Percentiles rank a stretch among this genome's conserved stretches.
Evolutionary conservation across 2,888 invertebrate species (phyloP).

Genomic region (Graphium colonna): DNA sequence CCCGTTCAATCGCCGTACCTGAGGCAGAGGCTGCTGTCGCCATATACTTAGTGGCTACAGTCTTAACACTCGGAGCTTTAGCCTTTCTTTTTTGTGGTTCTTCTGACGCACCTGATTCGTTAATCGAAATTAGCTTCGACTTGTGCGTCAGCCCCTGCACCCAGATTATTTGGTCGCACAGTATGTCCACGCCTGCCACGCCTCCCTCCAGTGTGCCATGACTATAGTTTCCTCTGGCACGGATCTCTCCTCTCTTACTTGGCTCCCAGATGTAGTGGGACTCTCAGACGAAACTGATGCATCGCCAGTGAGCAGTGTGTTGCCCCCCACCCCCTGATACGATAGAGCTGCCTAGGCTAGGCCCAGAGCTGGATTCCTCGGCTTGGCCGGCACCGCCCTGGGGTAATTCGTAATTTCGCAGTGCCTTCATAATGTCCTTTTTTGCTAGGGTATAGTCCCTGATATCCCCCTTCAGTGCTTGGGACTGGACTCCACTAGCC

Average conservation of each 20-base stretch:
- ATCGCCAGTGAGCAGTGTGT: no score
- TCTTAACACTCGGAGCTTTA: neutral
- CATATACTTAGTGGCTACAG: neutral
- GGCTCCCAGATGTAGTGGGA: no score
- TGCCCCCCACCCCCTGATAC: constrained; percentile 6
- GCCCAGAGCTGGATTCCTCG: constrained; percentile 2
- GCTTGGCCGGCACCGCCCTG: neutral
- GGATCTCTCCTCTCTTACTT: no score
- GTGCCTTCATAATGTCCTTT: no score
- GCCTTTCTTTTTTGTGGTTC: neutral
- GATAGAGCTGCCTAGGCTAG: neutral
- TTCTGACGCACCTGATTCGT: neutral
- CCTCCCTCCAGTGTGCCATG: no score
- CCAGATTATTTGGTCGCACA: no score
- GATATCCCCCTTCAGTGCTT: no score
- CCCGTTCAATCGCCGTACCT: neutral
- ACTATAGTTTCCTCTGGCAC: no score
- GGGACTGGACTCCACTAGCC: no score
- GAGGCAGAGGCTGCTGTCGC: neutral
- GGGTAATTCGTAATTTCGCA: neutral
- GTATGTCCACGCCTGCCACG: no score
- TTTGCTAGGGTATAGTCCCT: no score
- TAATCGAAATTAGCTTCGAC: neutral
- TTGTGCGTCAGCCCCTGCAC: neutral
- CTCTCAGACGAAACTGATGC: no score